Conservation (phyloP, 2,888 invertebrate genomes). For the Corythucha ciliata region DNA sequence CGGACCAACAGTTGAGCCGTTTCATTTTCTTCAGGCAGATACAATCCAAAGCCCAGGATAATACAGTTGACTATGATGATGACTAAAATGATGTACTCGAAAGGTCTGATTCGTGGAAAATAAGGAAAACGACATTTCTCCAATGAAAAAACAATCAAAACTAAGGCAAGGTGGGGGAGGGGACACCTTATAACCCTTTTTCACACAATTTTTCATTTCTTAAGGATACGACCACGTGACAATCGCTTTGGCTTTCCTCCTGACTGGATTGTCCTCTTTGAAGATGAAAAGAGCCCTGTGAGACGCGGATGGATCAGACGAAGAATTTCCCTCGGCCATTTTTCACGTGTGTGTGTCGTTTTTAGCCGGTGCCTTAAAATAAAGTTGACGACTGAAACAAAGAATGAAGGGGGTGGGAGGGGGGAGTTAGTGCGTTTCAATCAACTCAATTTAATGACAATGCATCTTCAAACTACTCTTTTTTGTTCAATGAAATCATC, state of each 20-base stretch:
- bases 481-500: too few relatives aligned
- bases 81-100: slow-evolving; percentile 29
- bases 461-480: too few relatives aligned
- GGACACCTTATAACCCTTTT: not conserved
- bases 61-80: slow-evolving; percentile 29
- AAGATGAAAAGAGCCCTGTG: slow-evolving; percentile 27
- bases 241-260: slow-evolving; percentile 27
- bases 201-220: not conserved
- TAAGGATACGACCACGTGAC: slow-evolving; percentile 32
- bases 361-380: too few relatives aligned
- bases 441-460: too few relatives aligned
- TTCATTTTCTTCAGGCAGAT: slow-evolving; percentile 26
- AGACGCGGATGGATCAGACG: slow-evolving; percentile 22
- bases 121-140: slow-evolving; percentile 9
- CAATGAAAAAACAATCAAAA: not conserved
- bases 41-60: slow-evolving; percentile 28
- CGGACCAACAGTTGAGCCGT: slow-evolving; percentile 24
- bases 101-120: slow-evolving; percentile 18
- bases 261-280: slow-evolving; percentile 28
- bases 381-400: too few relatives aligned
- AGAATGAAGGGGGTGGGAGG: too few relatives aligned
- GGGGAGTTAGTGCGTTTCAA: too few relatives aligned
- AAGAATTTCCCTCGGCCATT: too few relatives aligned
- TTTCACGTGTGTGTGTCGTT: too few relatives aligned
- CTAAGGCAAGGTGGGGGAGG: not conserved